Evolutionary conservation across 2,797 vertebrate genomes (phyloP).

Genomic region (Sphaeramia orbicularis): DNA sequence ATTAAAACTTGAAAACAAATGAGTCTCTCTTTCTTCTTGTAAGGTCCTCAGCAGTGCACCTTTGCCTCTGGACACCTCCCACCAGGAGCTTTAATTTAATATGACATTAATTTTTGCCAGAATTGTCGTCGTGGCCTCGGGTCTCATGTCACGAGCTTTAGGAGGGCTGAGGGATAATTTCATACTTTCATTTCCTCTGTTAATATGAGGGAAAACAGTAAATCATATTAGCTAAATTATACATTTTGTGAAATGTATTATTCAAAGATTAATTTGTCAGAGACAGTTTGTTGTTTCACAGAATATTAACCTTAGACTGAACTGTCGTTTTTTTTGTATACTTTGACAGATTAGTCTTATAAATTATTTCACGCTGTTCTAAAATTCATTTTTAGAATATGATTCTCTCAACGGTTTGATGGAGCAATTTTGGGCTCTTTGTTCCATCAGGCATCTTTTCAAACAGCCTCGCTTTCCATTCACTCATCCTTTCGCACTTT

Average conservation of each 20-base stretch:
- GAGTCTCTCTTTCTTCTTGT: slow-evolving; percentile 35
- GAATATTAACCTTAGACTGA: slow-evolving; percentile 72
- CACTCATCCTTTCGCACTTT: slow-evolving; percentile 44
- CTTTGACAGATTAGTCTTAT: slow-evolving; percentile 78
- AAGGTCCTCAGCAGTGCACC: slow-evolving; percentile 40
- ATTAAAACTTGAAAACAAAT: slow-evolving; percentile 30
- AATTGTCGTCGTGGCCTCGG: slow-evolving; percentile 55
- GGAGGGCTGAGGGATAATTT: slow-evolving; percentile 34
- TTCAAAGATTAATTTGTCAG: slow-evolving; percentile 76
- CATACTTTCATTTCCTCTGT: slow-evolving; percentile 55
- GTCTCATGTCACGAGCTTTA: slow-evolving; percentile 44
- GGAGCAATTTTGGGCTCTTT: slow-evolving; percentile 72
- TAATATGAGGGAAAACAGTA: slow-evolving; percentile 55
- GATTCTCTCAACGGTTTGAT: slow-evolving; percentile 73
- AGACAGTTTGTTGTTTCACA: slow-evolving; percentile 75
- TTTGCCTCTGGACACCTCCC: slow-evolving; percentile 48
- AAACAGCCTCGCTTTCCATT: slow-evolving; percentile 35
- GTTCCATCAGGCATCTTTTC: slow-evolving; percentile 65
- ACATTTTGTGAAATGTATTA: slow-evolving; percentile 76
- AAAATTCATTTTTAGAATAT: slow-evolving; percentile 62
- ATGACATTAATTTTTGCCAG: slow-evolving; percentile 51
- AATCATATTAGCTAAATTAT: slow-evolving; percentile 77
- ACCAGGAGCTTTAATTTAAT: slow-evolving; percentile 65
- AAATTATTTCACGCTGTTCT: slow-evolving; percentile 72
- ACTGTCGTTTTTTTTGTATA: slow-evolving; percentile 67